Evolutionary conservation across 2,797 vertebrate genomes (phyloP).

Genomic region (Argya squamiceps): DNA sequence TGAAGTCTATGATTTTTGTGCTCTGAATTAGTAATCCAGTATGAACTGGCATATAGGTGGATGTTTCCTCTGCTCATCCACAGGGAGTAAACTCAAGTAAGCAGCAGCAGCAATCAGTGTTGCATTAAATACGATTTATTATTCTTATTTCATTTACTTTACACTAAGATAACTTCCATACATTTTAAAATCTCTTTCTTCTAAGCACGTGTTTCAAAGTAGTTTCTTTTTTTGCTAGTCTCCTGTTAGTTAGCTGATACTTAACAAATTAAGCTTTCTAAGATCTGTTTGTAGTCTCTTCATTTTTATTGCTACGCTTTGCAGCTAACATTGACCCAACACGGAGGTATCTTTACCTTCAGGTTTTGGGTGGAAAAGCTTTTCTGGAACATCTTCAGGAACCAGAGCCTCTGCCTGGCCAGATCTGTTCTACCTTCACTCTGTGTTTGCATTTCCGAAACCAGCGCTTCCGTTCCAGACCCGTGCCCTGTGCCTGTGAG

Average conservation of each 20-base stretch:
- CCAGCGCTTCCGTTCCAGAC: slow-evolving; percentile 94
- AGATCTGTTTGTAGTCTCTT: slow-evolving; percentile 66
- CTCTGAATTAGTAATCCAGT: background rate
- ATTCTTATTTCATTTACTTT: background rate
- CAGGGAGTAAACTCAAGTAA: background rate
- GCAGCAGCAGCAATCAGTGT: background rate
- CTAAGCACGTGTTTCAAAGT: background rate
- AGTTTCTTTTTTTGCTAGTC: background rate
- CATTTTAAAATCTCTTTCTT: background rate
- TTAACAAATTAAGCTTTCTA: slow-evolving; percentile 6
- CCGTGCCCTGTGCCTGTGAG: slow-evolving; percentile 94
- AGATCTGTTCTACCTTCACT: slow-evolving; percentile 90
- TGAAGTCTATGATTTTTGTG: background rate
- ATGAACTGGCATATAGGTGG: background rate
- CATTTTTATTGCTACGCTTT: slow-evolving; percentile 76
- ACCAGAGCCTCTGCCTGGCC: slow-evolving; percentile 90
- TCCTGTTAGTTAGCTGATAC: slow-evolving; percentile 36
- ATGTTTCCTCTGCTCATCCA: background rate
- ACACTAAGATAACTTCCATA: background rate
- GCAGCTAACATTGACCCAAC: slow-evolving; percentile 90
- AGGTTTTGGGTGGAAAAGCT: slow-evolving; percentile 94
- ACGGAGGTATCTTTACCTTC: slow-evolving; percentile 92
- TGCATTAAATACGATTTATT: background rate
- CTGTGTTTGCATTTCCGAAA: slow-evolving; percentile 93
- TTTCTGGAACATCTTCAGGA: slow-evolving; percentile 97